Percentiles rank a stretch among this genome's conserved stretches.
Evolutionary conservation across 2,888 invertebrate species (phyloP).

Genomic region (Cataglyphis rosenhaueri): DNA sequence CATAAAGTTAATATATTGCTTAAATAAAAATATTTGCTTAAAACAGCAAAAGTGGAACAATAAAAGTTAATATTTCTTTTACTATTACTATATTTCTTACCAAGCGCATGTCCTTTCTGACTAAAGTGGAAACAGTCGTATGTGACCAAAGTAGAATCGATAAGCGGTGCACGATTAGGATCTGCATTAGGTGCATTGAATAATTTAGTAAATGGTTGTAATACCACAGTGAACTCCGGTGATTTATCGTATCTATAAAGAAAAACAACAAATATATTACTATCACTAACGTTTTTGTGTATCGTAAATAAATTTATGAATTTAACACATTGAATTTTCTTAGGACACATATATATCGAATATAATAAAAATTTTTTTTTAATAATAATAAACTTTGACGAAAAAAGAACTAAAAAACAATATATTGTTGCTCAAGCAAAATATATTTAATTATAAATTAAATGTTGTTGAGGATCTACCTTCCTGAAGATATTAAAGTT

Average conservation of each 20-base stretch:
- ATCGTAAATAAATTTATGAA: background rate
- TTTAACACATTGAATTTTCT: background rate
- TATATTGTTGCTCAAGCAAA: background rate
- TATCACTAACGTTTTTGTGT: background rate
- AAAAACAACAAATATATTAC: background rate
- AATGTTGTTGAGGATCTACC: conserved; percentile 79
- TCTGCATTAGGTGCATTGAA: conserved; percentile 88
- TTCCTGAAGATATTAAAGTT: conserved; percentile 86
- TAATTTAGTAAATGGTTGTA: conserved; percentile 91
- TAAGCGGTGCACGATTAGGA: conserved; percentile 85
- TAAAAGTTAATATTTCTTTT: conserved; percentile 1
- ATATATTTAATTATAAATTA: background rate
- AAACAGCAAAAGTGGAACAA: background rate
- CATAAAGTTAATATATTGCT: background rate
- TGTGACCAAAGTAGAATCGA: conserved; percentile 90
- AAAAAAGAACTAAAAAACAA: background rate
- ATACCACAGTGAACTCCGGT: conserved; percentile 90
- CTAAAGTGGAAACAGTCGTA: conserved; percentile 93
- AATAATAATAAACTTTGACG: background rate
- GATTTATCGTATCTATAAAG: conserved; percentile 87
- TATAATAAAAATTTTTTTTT: background rate
- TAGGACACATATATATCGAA: background rate
- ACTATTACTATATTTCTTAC: conserved; percentile 83
- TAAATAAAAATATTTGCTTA: background rate
- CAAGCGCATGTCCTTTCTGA: conserved; percentile 92